Evolutionary conservation across 2,797 vertebrate genomes (phyloP).

Genomic region (Aselliscus stoliczkanus): DNA sequence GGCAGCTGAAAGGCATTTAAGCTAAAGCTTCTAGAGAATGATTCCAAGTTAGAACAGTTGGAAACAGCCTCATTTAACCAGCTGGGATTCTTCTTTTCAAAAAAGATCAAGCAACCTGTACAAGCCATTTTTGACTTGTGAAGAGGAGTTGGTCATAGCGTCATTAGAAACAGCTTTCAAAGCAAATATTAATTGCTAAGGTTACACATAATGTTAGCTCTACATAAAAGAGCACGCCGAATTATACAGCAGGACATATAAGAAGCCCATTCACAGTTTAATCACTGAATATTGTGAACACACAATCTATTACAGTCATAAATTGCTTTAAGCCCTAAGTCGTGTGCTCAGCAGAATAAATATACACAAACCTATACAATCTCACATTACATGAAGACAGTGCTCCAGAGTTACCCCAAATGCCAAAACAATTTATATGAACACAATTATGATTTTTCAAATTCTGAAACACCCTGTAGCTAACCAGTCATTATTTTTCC

Average conservation of each 20-base stretch:
- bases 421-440: not conserved
- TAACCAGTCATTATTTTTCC: not conserved
- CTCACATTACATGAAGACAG: not conserved
- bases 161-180: constrained; percentile 24
- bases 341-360: not conserved
- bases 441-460: constrained; percentile 20
- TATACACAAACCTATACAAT: not conserved
- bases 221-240: not conserved
- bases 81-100: constrained; percentile 1
- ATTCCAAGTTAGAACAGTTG: constrained; percentile 41
- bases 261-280: not conserved
- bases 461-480: not conserved
- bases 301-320: not conserved
- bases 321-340: not conserved
- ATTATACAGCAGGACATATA: not conserved
- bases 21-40: constrained; percentile 21
- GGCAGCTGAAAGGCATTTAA: constrained; percentile 56
- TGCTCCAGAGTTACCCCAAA: not conserved
- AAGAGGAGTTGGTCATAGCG: not conserved
- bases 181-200: constrained; percentile 34
- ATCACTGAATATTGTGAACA: not conserved
- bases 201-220: constrained; percentile 21
- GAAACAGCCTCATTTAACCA: constrained; percentile 42
- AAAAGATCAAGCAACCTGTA: constrained; percentile 40
- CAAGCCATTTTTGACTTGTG: not conserved